A percentile compares a stretch with the other conserved stretches of the same genome.
Conservation (phyloP, 2,797 vertebrate genomes). For the Halcyon leucocephala region DNA sequence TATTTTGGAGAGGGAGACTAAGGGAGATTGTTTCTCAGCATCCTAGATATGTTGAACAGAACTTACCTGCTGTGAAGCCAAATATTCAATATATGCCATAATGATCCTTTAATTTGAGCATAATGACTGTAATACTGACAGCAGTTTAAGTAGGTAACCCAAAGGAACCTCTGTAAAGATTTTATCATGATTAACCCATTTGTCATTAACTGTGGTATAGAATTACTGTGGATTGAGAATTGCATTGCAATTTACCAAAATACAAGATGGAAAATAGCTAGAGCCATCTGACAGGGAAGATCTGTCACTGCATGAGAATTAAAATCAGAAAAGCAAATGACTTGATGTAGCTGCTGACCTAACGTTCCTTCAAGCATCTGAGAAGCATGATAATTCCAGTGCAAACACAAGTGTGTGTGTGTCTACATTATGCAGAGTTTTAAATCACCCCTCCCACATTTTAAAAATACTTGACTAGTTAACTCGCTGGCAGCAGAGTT, state of each 20-base stretch:
- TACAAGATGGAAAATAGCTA: conserved; percentile 6
- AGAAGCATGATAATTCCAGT: not conserved
- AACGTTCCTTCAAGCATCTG: not conserved
- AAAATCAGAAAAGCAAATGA: conserved; percentile 43
- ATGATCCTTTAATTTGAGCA: conserved; percentile 35
- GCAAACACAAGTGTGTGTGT: not conserved
- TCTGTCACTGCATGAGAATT: conserved; percentile 1
- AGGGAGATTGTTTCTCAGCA: not conserved
- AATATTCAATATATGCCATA: conserved; percentile 28
- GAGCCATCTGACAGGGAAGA: conserved; percentile 26
- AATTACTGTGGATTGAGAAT: conserved; percentile 35
- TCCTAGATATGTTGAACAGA: not conserved
- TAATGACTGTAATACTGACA: conserved; percentile 24
- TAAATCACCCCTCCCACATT: not conserved
- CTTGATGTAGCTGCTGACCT: conserved; percentile 42
- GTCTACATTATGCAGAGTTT: not conserved
- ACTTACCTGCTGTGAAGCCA: conserved; percentile 45
- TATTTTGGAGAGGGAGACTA: not conserved
- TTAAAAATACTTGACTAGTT: conserved; percentile 5
- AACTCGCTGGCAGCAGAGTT: not conserved
- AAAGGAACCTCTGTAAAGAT: conserved; percentile 27
- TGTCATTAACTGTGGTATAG: conserved; percentile 28
- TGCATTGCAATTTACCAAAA: conserved; percentile 29
- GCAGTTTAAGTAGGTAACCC: conserved; percentile 35
- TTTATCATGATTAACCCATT: conserved; percentile 57